Evolutionary conservation across 2,797 vertebrate species (phyloP), one percentile per base, ranked within the genome.

Genomic region (Hydrophis major): DNA sequence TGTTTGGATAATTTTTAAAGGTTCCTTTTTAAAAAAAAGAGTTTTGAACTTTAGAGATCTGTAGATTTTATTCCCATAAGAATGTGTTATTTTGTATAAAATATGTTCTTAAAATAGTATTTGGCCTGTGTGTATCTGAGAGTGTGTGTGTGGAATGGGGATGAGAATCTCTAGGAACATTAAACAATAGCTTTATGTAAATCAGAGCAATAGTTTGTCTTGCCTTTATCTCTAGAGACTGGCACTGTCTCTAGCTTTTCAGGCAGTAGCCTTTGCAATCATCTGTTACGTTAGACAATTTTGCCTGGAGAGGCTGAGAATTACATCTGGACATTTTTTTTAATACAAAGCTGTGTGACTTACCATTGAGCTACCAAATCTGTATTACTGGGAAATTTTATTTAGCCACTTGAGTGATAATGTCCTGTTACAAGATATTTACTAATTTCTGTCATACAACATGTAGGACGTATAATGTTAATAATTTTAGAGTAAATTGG

Each of bases 1-100:
- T 97, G 97, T 97, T 97, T 96, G 95, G 95, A 97, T 96, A 96
- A 96, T 97, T 98, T 97, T 95, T 96, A 97, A 97, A 94, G 96
- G 94, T 95, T 96, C 96, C 97, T 97, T 98, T 96, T 94, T 3
- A 50, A 86, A 90, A 90, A 28, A 97, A 97, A 97, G 97, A 97
- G 97, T 96, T 96, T 97, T 96, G 97, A 97, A 97, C 97, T 96
- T 97, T 94, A 94, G 97, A 97, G 97, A 96, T 97, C 97, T 98
- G 97, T 98, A 98, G 98, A 98, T 97, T 97, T 98, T 98, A 98
- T 98, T 98, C 98, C 98, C 98, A 96, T 98, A 98, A 97, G 97
- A 97, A 98, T 97, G 97, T 97, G 97, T 98, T 98, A 98, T 98
- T 98, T 98, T 98, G 98, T 98, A 98, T 98, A 98, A 98, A 98